Evolutionary conservation across 2,888 invertebrate species (phyloP).

Genomic region (Dasysyrphus albostriatus): DNA sequence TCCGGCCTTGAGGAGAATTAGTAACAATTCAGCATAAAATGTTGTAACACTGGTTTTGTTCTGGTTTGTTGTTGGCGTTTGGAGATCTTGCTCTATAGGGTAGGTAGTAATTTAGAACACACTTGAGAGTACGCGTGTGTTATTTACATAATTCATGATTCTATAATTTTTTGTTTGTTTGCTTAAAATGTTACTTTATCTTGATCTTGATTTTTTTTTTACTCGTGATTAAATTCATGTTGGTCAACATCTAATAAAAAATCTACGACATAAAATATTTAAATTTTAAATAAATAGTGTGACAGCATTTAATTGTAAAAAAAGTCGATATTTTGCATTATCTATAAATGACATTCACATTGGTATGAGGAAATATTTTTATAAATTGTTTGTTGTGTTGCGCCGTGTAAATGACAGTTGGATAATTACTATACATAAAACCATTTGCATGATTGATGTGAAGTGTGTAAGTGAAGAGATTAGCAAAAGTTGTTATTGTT

Average conservation of each 20-base stretch:
- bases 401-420: constrained; percentile 54
- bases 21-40: constrained; percentile 73
- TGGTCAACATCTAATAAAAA: constrained; percentile 12
- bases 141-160: constrained; percentile 65
- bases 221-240: constrained; percentile 26
- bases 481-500: constrained; percentile 22
- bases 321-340: constrained; percentile 17
- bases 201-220: constrained; percentile 19
- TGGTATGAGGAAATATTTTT: constrained; percentile 32
- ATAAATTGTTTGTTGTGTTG: background rate
- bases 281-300: background rate
- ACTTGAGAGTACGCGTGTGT: constrained; percentile 64
- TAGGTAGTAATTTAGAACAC: constrained; percentile 68
- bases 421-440: constrained; percentile 29
- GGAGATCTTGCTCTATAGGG: constrained; percentile 8
- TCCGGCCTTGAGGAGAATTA: constrained; percentile 72
- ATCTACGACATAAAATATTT: background rate
- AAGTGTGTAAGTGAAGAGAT: constrained; percentile 50
- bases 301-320: constrained; percentile 10
- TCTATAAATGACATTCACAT: background rate
- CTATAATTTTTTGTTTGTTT: constrained; percentile 3
- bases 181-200: constrained; percentile 14
- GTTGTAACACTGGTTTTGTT: constrained; percentile 67
- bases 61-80: constrained; percentile 27
- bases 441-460: constrained; percentile 55